Evolutionary conservation across 2,113 vertebrate genomes (phyloP).

Genomic region (Propithecus coquereli): DNA sequence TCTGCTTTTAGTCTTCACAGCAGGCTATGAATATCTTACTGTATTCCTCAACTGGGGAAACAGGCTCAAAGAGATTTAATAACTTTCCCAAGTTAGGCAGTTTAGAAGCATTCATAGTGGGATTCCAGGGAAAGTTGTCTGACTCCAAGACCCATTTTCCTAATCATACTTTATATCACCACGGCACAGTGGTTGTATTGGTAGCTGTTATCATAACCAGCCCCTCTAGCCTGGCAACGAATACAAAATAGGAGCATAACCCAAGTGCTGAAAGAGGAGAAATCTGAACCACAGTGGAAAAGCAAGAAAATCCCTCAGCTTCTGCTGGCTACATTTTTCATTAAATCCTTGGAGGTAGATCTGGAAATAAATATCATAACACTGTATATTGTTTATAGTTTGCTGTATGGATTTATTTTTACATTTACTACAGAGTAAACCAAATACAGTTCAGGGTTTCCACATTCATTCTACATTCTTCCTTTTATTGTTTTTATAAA

Average conservation of each 20-base stretch:
- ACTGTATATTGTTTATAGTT: slow-evolving; percentile 16
- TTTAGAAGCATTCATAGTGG: neutral
- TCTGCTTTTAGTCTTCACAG: neutral
- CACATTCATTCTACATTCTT: neutral
- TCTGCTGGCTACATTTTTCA: neutral
- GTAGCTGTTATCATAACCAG: neutral
- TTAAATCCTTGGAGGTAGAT: slow-evolving; percentile 11
- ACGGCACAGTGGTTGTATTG: neutral
- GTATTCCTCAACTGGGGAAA: neutral
- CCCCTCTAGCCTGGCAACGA: neutral
- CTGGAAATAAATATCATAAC: slow-evolving; percentile 29
- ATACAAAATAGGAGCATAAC: neutral
- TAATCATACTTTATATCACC: neutral
- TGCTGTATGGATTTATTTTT: neutral
- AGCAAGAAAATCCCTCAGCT: neutral
- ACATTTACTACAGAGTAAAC: slow-evolving; percentile 21
- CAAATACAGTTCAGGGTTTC: neutral
- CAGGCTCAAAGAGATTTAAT: neutral
- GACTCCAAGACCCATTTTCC: neutral
- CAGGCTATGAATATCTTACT: neutral
- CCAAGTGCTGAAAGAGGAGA: neutral
- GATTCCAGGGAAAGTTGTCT: neutral
- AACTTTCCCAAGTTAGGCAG: neutral
- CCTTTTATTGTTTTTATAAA: slow-evolving; percentile 36
- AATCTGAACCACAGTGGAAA: neutral